These are phyloP conservation scores for Grammomys surdaster DNA, from an alignment of 2,113 vertebrate species.

Conservation along the genomic window DNA sequence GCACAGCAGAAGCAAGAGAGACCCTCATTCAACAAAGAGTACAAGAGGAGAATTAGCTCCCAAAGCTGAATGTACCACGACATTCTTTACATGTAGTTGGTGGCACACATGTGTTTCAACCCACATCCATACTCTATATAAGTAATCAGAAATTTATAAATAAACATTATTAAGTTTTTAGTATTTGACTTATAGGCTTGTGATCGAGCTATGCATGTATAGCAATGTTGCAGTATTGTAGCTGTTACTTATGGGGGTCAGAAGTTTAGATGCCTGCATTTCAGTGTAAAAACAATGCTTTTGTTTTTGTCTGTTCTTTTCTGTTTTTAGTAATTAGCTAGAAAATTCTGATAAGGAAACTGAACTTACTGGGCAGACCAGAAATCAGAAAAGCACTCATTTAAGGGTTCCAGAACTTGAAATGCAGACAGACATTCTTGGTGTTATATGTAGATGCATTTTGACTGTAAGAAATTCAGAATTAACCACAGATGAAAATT, in stretches of 20 bases:
- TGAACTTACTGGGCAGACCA: neutral
- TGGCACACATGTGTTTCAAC: neutral
- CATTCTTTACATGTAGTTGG: neutral
- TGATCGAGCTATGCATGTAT: neutral
- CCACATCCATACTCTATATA: too few species aligned
- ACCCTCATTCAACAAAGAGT: too few species aligned
- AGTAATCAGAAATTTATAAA: neutral
- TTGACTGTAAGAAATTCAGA: slow-evolving; percentile 65
- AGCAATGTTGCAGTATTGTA: neutral
- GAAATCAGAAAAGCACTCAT: neutral
- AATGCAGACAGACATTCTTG: neutral
- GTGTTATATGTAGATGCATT: neutral
- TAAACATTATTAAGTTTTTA: neutral
- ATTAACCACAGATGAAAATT: slow-evolving; percentile 78
- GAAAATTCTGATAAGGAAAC: neutral
- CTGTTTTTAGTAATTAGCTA: neutral
- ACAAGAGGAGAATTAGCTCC: neutral
- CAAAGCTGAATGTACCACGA: too few species aligned
- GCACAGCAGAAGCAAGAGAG: neutral
- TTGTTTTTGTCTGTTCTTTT: neutral
- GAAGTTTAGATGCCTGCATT: neutral
- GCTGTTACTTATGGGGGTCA: neutral
- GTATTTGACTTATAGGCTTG: neutral
- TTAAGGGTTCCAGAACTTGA: slow-evolving; percentile 48
- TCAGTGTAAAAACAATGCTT: neutral